Base-by-base conservation (phyloP, 2,113 vertebrate species). In the Mugil cephalus region DNA sequence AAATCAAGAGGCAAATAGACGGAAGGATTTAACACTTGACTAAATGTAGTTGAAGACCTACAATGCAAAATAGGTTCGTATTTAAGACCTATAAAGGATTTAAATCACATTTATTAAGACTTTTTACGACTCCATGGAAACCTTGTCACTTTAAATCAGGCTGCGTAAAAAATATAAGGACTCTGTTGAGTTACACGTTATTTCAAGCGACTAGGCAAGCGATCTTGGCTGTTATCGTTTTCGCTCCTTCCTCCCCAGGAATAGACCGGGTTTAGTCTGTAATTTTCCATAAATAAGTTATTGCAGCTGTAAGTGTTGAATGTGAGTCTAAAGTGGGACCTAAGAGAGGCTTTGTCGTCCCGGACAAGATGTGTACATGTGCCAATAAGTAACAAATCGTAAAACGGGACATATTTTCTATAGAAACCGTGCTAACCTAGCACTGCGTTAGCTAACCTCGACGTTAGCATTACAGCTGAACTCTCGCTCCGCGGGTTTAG, bases 391-490 rank as follows among this genome's bases (percentile, higher is more conserved):
- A 17, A 75, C 47, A 9, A 1, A 14, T 36, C 13, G n/a, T 13
- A 8, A 1, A 40, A 35, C 3, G 12, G n/a, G 34, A 73, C 35
- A 66, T 11, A 38, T 45, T 69, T 61, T 50, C 17, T 69, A 53
- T 21, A 38, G 24, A 68, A 77, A 45, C 64, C 17, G 7, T 34
- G 17, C 51, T 75, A 80, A 54, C 59, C 36, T 84, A 86, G 82
- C 80, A 35, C 48, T 24, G 45, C 38, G 48, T 80, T 70, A 69
- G 85, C 79, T 35, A 55, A 48, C 46, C 11, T 48, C 42, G 74
- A 58, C 52, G 30, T 18, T 63, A 66, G 68, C 83, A 50, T 66
- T 53, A 66, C 1, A 55, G 14, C 39, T 21, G 7, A 48, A 47
- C 45, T 47, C 30, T 35, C 11, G 13, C 19, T 62, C 51, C 46